Conservation (phyloP, 1,140 invertebrate genomes). For the Lanistes nyassanus region DNA sequence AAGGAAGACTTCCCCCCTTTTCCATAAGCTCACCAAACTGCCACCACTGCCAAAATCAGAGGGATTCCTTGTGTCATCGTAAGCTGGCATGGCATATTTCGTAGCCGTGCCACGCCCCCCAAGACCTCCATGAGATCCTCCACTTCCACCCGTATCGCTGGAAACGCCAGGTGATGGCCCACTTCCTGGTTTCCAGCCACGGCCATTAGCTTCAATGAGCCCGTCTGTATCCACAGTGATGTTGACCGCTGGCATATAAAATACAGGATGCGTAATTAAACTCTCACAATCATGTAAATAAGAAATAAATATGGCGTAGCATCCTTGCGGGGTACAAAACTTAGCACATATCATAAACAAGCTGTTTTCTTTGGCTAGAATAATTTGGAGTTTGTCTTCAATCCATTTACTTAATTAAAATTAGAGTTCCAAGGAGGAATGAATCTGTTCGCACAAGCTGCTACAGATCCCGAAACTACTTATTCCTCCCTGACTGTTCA, state of each 20-base stretch:
- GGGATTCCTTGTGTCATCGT: conserved; percentile 37
- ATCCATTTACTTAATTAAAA: too few species aligned
- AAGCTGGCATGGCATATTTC: conserved; percentile 26
- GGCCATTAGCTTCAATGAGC: conserved; percentile 38
- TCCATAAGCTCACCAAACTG: conserved; percentile 16
- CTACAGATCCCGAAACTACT: too few species aligned
- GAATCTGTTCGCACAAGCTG: too few species aligned
- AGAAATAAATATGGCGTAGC: too few species aligned
- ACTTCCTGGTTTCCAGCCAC: conserved; percentile 38
- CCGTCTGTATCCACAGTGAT: conserved; percentile 54
- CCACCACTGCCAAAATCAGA: conserved; percentile 51
- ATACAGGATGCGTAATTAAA: too few species aligned
- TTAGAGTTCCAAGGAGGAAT: too few species aligned
- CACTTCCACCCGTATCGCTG: conserved; percentile 36
- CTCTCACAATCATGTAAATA: too few species aligned
- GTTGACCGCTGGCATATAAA: conserved; percentile 48
- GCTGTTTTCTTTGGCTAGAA: too few species aligned
- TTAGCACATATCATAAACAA: too few species aligned
- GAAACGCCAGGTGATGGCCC: conserved; percentile 40
- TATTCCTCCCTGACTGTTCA: too few species aligned
- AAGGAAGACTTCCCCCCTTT: neutral
- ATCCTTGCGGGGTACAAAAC: too few species aligned
- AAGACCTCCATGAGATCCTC: conserved; percentile 52
- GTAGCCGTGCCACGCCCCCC: conserved; percentile 42
- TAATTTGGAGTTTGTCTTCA: too few species aligned